Evolutionary conservation across 1,140 invertebrate species (phyloP).

Genomic region (Zaprionus camerounensis): DNA sequence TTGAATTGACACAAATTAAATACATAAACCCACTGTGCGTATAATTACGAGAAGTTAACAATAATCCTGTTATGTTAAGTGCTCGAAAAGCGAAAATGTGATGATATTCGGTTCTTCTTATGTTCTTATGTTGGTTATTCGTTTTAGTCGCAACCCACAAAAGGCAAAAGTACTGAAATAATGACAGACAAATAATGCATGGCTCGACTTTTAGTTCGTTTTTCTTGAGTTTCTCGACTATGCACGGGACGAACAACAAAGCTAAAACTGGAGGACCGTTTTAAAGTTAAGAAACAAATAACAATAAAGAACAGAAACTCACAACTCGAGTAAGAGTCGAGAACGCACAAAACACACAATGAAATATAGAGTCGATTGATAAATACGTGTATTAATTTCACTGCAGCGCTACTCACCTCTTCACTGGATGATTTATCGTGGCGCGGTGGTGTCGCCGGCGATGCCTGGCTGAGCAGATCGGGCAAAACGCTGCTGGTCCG

Average conservation of each 20-base stretch:
- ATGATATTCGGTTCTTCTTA: slow-evolving; percentile 4
- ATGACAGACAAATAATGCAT: slow-evolving; percentile 24
- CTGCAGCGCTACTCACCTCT: slow-evolving; percentile 89
- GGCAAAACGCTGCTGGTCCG: slow-evolving; percentile 96
- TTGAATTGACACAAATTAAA: slow-evolving; percentile 2
- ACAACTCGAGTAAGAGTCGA: slow-evolving; percentile 47
- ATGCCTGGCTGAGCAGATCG: slow-evolving; percentile 94
- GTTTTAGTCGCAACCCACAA: slow-evolving; percentile 8
- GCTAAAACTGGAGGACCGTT: slow-evolving; percentile 15
- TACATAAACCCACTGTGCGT: slow-evolving; percentile 25
- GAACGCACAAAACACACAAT: slow-evolving; percentile 66
- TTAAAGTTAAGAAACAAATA: slow-evolving; percentile 39
- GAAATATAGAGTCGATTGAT: slow-evolving; percentile 52
- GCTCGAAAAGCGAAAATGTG: slow-evolving; percentile 16
- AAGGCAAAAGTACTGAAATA: slow-evolving; percentile 1
- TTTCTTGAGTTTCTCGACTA: slow-evolving; percentile 15
- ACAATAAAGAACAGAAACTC: slow-evolving; percentile 40
- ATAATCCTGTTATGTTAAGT: slow-evolving; percentile 16
- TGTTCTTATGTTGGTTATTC: not conserved
- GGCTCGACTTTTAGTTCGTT: slow-evolving; percentile 21
- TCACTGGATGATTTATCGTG: slow-evolving; percentile 97
- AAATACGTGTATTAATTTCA: slow-evolving; percentile 41
- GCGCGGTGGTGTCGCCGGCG: slow-evolving; percentile 92
- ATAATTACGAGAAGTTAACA: slow-evolving; percentile 21
- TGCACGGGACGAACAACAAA: slow-evolving; percentile 30